Percentiles rank a stretch among this genome's conserved stretches.
These are phyloP conservation scores for Phycodurus eques DNA, from an alignment of 2,113 vertebrate genomes.

Conservation along the genomic window DNA sequence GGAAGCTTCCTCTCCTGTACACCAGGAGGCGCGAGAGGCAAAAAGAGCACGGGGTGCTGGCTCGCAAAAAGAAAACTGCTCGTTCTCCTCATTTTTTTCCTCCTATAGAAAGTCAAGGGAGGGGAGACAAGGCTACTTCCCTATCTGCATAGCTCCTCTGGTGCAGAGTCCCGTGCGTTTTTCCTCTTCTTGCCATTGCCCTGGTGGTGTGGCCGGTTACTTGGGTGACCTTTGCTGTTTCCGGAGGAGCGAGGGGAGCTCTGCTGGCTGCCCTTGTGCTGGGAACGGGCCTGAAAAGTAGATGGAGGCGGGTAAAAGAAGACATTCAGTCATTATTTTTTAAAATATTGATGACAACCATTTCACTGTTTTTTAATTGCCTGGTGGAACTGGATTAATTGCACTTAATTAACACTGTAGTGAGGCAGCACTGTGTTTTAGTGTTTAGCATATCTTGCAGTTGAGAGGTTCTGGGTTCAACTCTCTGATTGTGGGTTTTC, in stretches of 20 bases:
- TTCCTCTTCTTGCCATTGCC: conserved; percentile 94
- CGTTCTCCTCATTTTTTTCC: conserved; percentile 21
- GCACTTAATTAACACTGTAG: background rate
- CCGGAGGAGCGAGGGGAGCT: conserved; percentile 76
- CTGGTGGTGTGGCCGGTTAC: conserved; percentile 86
- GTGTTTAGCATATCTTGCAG: too few species aligned
- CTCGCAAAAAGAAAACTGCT: conserved; percentile 14
- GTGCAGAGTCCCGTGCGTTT: conserved; percentile 86
- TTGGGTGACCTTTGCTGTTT: conserved; percentile 83
- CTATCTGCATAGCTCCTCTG: conserved; percentile 96
- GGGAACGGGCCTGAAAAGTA: conserved; percentile 58
- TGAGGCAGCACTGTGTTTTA: too few species aligned
- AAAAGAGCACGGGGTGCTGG: conserved; percentile 34
- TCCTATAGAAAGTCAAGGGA: conserved; percentile 40
- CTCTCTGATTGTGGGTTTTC: too few species aligned
- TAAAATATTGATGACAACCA: too few species aligned
- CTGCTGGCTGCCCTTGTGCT: conserved; percentile 86
- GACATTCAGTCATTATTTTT: too few species aligned
- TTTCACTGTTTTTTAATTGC: background rate
- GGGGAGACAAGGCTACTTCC: conserved; percentile 19
- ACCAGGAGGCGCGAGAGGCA: conserved; percentile 58
- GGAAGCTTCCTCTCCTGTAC: conserved; percentile 52
- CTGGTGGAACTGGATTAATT: background rate
- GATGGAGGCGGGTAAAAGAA: background rate
- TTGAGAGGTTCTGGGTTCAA: too few species aligned